Evolutionary conservation across 2,888 invertebrate species (phyloP).

Genomic region (Magallana nippona): DNA sequence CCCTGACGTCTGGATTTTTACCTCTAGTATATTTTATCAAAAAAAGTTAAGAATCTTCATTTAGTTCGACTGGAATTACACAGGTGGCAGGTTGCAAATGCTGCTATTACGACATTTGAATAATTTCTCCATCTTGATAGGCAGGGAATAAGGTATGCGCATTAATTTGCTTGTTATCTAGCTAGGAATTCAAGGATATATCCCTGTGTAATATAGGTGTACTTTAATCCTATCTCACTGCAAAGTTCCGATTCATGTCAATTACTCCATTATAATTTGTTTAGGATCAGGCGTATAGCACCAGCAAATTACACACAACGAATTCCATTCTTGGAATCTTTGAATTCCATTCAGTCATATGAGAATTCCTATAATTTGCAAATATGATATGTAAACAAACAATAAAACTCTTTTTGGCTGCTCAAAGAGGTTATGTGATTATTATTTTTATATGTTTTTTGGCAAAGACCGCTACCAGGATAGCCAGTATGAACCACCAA

Average conservation of each 20-base stretch:
- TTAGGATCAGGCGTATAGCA: background rate
- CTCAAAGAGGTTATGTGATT: too few relatives aligned
- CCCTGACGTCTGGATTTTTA: background rate
- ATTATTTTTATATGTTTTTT: too few relatives aligned
- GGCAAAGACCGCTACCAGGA: too few relatives aligned
- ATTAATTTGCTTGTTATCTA: constrained; percentile 6
- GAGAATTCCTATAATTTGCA: too few relatives aligned
- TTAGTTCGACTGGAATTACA: background rate
- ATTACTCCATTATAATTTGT: background rate
- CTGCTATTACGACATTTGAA: background rate
- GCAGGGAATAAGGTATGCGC: constrained; percentile 18
- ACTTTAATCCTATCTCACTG: background rate
- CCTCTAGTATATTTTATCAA: background rate
- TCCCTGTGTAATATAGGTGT: background rate
- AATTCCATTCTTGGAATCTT: too few relatives aligned
- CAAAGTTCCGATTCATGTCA: background rate
- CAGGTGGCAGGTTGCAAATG: background rate
- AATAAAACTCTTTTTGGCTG: too few relatives aligned
- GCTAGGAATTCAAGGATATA: constrained; percentile 12
- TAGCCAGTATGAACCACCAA: too few relatives aligned
- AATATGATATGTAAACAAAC: too few relatives aligned
- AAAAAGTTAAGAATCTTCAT: constrained; percentile 12
- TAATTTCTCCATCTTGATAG: constrained; percentile 5
- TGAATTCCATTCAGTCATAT: too few relatives aligned
- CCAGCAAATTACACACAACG: too few relatives aligned